Evolutionary conservation across 2,888 invertebrate species (phyloP).

Genomic region (Artemia sinica): DNA sequence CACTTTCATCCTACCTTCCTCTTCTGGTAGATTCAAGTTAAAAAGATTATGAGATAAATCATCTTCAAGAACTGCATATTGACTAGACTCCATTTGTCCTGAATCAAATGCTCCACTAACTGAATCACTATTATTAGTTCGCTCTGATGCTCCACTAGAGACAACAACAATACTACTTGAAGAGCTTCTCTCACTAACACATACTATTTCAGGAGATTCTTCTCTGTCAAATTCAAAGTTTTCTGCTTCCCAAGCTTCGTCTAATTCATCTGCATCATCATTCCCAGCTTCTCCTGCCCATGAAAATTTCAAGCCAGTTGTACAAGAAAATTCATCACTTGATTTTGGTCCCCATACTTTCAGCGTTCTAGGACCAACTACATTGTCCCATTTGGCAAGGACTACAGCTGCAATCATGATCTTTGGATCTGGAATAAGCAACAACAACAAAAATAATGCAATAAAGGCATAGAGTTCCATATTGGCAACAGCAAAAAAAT

Average conservation of each 20-base stretch:
- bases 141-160: not conserved
- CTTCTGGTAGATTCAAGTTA: conserved; percentile 1
- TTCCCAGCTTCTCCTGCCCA: conserved; percentile 9
- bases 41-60: not conserved
- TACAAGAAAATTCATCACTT: not conserved
- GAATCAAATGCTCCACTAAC: not conserved
- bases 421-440: too few species aligned
- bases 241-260: conserved; percentile 8
- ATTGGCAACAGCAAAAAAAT: too few species aligned
- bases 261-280: conserved; percentile 4
- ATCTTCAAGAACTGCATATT: not conserved
- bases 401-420: conserved; percentile 4
- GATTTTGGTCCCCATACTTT: conserved; percentile 12
- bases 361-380: not conserved
- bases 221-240: conserved; percentile 4
- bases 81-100: not conserved
- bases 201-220: conserved; percentile 10
- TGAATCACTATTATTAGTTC: not conserved
- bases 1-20: not conserved
- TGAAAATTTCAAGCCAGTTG: not conserved
- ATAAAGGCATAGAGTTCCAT: too few species aligned
- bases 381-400: conserved; percentile 13
- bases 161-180: conserved; percentile 3
- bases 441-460: too few species aligned
- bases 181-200: conserved; percentile 1